Percentiles rank a stretch among this genome's conserved stretches.
Conservation (phyloP, 2,888 invertebrate species). For the Tryphoninae sp. region DNA sequence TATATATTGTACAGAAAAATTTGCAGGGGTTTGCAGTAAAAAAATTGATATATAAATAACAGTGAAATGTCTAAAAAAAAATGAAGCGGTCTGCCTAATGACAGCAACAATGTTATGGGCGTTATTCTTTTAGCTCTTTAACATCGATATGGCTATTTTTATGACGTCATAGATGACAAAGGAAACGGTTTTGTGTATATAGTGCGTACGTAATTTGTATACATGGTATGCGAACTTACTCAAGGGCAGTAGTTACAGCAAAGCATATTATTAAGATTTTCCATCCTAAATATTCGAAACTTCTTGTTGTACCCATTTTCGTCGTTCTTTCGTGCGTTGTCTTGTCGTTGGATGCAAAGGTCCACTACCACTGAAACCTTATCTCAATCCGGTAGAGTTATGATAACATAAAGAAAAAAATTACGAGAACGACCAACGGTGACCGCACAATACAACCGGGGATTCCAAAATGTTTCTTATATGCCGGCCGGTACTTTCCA, state of each 20-base stretch:
- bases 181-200: neutral
- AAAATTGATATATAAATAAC: too few relatives aligned
- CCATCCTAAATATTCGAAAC: neutral
- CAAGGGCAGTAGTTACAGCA: constrained; percentile 11
- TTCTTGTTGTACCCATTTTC: constrained; percentile 7
- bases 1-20: too few relatives aligned
- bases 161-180: constrained; percentile 1
- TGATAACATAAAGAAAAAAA: constrained; percentile 5
- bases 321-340: neutral
- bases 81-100: too few relatives aligned
- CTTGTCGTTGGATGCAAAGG: neutral
- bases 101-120: too few relatives aligned
- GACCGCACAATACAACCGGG: neutral
- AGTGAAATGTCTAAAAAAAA: too few relatives aligned
- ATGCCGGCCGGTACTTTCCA: neutral
- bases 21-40: too few relatives aligned
- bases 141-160: constrained; percentile 15
- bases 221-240: constrained; percentile 16
- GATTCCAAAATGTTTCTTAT: neutral
- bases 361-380: neutral
- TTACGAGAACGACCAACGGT: neutral
- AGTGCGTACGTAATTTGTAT: neutral
- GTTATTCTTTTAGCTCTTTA: too few relatives aligned
- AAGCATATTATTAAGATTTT: neutral
- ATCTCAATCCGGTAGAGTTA: neutral